phyloP scores from a whole-genome alignment of 1,140 invertebrate species.

The Saccostrea glomerata region DNA sequence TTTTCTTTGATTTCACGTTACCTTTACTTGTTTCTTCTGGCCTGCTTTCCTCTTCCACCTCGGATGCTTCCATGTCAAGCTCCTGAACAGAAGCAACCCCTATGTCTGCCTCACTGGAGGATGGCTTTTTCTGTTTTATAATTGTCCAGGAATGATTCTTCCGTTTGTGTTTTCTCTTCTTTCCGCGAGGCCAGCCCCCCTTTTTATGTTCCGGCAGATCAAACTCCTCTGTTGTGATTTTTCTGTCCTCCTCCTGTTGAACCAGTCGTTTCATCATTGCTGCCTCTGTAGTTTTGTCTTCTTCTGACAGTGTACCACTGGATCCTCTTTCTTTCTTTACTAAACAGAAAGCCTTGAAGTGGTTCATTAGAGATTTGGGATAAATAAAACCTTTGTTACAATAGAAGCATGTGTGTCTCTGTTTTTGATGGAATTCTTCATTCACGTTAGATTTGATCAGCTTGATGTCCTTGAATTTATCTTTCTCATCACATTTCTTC shows the following conservation, averaged over 20 bases:
- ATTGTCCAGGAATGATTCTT: conserved; percentile 65
- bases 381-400: conserved; percentile 70
- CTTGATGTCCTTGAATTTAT: conserved; percentile 69
- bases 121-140: conserved; percentile 58
- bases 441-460: conserved; percentile 60
- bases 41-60: background rate
- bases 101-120: background rate
- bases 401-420: conserved; percentile 67
- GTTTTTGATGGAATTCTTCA: conserved; percentile 52
- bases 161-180: conserved; percentile 65
- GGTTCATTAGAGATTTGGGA: conserved; percentile 68
- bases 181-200: conserved; percentile 64
- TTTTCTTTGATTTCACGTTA: background rate
- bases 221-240: conserved; percentile 49
- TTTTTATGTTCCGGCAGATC: conserved; percentile 47
- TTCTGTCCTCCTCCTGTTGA: conserved; percentile 60
- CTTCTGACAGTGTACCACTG: conserved; percentile 54
- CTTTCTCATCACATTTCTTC: conserved; percentile 70
- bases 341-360: conserved; percentile 68
- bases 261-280: conserved; percentile 59
- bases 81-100: background rate
- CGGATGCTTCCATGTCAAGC: background rate
- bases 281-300: conserved; percentile 63
- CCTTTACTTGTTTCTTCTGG: background rate
- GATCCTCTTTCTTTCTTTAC: conserved; percentile 63